Conservation (phyloP, 35 echinoderm and acorn worm species). For the Apostichopus japonicus region DNA sequence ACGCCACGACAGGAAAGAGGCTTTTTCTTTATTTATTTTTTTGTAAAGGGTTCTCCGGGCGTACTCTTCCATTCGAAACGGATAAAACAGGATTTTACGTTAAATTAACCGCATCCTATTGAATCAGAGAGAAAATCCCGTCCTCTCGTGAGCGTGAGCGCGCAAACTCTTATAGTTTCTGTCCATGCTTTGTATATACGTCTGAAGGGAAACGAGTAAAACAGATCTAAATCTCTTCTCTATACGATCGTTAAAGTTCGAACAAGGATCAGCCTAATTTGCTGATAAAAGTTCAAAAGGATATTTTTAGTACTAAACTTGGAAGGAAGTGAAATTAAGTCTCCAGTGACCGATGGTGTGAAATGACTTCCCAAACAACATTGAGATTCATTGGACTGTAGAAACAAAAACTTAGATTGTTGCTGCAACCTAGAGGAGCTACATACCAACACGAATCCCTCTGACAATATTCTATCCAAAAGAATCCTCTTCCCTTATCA, state of each 20-base stretch:
- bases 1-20: not conserved
- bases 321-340: constrained; percentile 7
- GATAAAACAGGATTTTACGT: not conserved
- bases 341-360: constrained; percentile 31
- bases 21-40: not conserved
- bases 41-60: not conserved
- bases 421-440: too few relatives aligned
- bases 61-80: not conserved
- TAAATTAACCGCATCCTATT: not conserved
- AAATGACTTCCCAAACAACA: constrained; percentile 30
- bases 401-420: too few relatives aligned
- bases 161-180: too few relatives aligned
- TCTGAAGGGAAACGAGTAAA: too few relatives aligned
- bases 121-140: too few relatives aligned
- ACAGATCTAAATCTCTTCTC: too few relatives aligned
- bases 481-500: too few relatives aligned
- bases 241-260: not conserved
- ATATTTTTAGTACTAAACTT: constrained; percentile 16
- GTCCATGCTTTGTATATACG: too few relatives aligned
- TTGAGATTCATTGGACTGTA: not conserved
- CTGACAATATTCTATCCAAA: too few relatives aligned
- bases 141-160: too few relatives aligned
- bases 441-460: too few relatives aligned
- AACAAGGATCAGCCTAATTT: not conserved
- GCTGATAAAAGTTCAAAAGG: constrained; percentile 14